Conservation (phyloP, 2,888 invertebrate genomes). For the Tricholauxania praeusta region DNA sequence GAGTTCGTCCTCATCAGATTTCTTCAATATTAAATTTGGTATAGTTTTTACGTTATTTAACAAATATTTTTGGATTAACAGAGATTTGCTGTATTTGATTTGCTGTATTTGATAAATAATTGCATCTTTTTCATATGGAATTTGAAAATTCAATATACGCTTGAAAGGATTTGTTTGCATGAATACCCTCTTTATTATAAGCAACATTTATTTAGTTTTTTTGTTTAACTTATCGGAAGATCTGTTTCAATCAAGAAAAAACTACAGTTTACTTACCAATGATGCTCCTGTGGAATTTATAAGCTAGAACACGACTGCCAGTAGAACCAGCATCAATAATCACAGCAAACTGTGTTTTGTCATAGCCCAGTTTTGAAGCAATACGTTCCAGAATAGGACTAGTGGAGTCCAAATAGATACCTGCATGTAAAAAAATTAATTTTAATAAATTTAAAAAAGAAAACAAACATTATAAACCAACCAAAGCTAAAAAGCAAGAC, state of each 20-base stretch:
- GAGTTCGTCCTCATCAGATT: no score
- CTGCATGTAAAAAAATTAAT: conserved; percentile 46
- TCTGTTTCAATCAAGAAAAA: background rate
- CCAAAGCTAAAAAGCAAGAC: conserved; percentile 64
- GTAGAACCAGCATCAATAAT: conserved; percentile 96
- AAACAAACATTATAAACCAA: conserved; percentile 51
- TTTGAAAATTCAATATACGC: no score
- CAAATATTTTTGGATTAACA: no score
- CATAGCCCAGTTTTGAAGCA: conserved; percentile 79
- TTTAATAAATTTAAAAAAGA: conserved; percentile 5
- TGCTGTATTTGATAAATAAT: no score
- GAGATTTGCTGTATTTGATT: no score
- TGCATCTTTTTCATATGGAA: no score
- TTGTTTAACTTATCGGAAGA: no score
- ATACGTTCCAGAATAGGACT: conserved; percentile 75
- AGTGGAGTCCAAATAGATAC: conserved; percentile 64
- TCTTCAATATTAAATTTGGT: no score
- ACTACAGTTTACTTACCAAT: conserved; percentile 69
- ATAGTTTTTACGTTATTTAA: no score
- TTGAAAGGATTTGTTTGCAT: no score
- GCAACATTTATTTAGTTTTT: no score
- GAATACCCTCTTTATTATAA: no score
- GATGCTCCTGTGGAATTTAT: conserved; percentile 84
- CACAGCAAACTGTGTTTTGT: conserved; percentile 81
- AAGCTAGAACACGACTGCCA: conserved; percentile 86